phyloP scores from a whole-genome alignment of 2,797 vertebrate genomes.

The Borostomias antarcticus region DNA sequence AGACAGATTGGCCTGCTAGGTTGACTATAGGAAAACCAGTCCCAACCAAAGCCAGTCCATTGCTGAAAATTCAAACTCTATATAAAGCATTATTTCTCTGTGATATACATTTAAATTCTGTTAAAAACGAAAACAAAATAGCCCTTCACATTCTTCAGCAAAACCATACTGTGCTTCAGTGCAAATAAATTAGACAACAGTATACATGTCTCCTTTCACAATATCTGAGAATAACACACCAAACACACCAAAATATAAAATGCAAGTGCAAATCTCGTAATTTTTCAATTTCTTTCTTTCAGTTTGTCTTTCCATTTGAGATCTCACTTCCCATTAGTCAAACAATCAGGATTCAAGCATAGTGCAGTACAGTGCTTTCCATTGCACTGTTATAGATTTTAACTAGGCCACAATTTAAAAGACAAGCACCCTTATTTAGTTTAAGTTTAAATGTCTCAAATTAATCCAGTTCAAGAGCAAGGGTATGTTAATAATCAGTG shows the following conservation, averaged over 20 bases:
- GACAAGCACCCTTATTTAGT: conserved; percentile 18
- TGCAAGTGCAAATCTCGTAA: not conserved
- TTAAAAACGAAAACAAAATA: too few species aligned
- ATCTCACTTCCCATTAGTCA: not conserved
- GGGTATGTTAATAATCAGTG: conserved; percentile 23
- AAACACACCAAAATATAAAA: not conserved
- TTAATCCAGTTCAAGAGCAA: conserved; percentile 54
- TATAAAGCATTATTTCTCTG: conserved; percentile 53
- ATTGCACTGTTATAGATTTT: conserved; percentile 30
- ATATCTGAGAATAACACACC: not conserved
- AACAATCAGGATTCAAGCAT: conserved; percentile 37
- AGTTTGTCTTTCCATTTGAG: not conserved
- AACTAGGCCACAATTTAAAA: conserved; percentile 34
- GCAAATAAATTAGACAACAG: conserved; percentile 19
- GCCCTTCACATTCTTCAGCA: conserved; percentile 42
- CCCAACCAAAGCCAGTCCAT: too few species aligned
- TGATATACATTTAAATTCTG: too few species aligned
- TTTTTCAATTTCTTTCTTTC: not conserved
- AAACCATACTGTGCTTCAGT: conserved; percentile 7
- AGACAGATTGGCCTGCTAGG: not conserved
- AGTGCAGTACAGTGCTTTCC: conserved; percentile 37
- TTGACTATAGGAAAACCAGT: too few species aligned
- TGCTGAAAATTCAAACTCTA: conserved; percentile 42
- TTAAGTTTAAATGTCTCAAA: conserved; percentile 12
- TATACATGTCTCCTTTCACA: conserved; percentile 10